Evolutionary conservation across 2,888 invertebrate genomes (phyloP).

Genomic region (Chironomus riparius): DNA sequence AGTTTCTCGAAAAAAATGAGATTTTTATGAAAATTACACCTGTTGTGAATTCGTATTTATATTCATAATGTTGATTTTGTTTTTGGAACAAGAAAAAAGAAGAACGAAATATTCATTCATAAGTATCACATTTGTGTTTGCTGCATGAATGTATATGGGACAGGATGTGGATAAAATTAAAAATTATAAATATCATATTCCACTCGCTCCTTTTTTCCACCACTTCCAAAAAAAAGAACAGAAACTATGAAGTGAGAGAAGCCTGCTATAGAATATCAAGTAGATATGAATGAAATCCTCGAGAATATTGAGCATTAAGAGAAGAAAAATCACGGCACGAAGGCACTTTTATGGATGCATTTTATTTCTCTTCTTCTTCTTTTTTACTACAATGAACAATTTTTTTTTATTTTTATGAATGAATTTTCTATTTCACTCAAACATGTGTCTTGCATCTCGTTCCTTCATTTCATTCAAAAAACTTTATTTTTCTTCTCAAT

Average conservation of each 20-base stretch:
- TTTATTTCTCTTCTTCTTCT: neutral
- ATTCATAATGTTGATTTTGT: neutral
- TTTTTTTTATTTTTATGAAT: constrained; percentile 18
- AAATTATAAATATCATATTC: constrained; percentile 17
- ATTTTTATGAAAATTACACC: constrained; percentile 23
- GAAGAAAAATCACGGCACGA: constrained; percentile 11
- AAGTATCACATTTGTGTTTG: neutral
- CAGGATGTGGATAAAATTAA: constrained; percentile 19
- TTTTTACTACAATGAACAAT: constrained; percentile 5
- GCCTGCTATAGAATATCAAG: neutral
- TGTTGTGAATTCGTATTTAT: constrained; percentile 12
- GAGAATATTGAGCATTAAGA: neutral
- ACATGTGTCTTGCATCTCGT: neutral
- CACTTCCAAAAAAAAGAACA: neutral
- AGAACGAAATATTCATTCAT: constrained; percentile 2
- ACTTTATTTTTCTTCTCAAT: neutral
- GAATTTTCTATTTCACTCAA: constrained; percentile 19
- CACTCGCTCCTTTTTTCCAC: neutral
- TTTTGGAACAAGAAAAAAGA: neutral
- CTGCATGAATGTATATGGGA: constrained; percentile 2
- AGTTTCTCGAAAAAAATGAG: neutral
- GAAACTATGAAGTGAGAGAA: neutral
- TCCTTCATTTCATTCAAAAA: neutral
- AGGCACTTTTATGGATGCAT: constrained; percentile 9
- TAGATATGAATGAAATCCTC: constrained; percentile 10